phyloP scores from a whole-genome alignment of 2,888 invertebrate species.

The Eupithecia insigniata region DNA sequence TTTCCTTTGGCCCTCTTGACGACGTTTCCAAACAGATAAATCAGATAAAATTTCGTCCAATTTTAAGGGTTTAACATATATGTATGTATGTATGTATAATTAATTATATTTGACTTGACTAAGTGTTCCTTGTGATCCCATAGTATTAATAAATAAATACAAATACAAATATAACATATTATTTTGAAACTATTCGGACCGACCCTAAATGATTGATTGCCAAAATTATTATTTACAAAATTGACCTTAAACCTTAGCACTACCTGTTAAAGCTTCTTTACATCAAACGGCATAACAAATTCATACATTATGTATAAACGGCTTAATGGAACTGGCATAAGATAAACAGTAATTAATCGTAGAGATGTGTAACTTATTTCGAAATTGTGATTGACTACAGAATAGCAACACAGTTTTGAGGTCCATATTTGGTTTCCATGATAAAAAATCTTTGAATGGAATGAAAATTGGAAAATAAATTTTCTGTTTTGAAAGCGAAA shows the following conservation, averaged over 20 bases:
- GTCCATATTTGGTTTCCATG: too few relatives aligned
- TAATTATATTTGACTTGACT: too few relatives aligned
- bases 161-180: too few relatives aligned
- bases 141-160: too few relatives aligned
- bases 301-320: constrained; percentile 84
- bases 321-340: constrained; percentile 81
- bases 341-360: constrained; percentile 10
- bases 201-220: constrained; percentile 26
- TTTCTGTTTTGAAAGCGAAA: too few relatives aligned
- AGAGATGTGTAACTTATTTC: constrained; percentile 15
- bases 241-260: constrained; percentile 73
- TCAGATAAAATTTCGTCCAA: not conserved
- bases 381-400: too few relatives aligned
- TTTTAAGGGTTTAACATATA: not conserved
- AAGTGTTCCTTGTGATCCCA: too few relatives aligned
- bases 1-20: too few relatives aligned
- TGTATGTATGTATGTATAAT: too few relatives aligned
- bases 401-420: not conserved
- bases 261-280: constrained; percentile 82
- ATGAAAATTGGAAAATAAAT: too few relatives aligned
- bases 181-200: not conserved
- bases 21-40: too few relatives aligned
- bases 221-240: constrained; percentile 47
- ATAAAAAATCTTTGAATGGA: too few relatives aligned
- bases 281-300: constrained; percentile 84